Evolutionary conservation across 2,888 invertebrate species (phyloP).

Genomic region (Molanna angustata): DNA sequence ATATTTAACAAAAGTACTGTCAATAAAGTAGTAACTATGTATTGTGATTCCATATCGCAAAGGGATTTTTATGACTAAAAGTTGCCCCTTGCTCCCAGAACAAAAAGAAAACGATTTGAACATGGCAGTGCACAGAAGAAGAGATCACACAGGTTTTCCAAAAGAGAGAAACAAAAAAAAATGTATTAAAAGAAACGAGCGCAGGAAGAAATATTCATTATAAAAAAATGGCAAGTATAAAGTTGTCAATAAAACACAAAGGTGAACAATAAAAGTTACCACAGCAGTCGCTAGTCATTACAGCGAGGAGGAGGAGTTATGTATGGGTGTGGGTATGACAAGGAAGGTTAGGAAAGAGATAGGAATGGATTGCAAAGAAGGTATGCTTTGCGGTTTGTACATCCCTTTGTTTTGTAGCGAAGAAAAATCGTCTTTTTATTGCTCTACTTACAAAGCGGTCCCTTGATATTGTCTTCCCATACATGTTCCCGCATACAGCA

Average conservation of each 20-base stretch:
- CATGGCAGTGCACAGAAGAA: no score
- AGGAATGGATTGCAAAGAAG: no score
- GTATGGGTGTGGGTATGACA: neutral
- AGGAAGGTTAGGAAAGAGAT: no score
- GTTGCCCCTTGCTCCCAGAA: no score
- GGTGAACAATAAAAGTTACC: constrained; percentile 18
- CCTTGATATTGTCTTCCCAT: constrained; percentile 2
- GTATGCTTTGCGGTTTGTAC: constrained; percentile 11
- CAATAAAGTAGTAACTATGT: no score
- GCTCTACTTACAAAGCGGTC: constrained; percentile 15
- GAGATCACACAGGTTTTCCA: no score
- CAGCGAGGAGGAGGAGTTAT: constrained; percentile 7
- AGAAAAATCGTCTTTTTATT: constrained; percentile 26
- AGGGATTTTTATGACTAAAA: no score
- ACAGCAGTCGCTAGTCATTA: constrained; percentile 25
- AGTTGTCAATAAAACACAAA: constrained; percentile 13
- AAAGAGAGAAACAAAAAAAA: neutral
- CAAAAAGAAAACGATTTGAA: no score
- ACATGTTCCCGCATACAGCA: no score
- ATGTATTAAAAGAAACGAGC: neutral
- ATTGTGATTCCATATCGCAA: no score
- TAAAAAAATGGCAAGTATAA: neutral
- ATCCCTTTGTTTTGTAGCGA: constrained; percentile 21
- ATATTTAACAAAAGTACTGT: no score
- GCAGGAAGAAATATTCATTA: constrained; percentile 7